Percentiles rank a stretch among this genome's conserved stretches.
Evolutionary conservation across 2,797 vertebrate genomes (phyloP).

Genomic region (Enoplosus armatus): DNA sequence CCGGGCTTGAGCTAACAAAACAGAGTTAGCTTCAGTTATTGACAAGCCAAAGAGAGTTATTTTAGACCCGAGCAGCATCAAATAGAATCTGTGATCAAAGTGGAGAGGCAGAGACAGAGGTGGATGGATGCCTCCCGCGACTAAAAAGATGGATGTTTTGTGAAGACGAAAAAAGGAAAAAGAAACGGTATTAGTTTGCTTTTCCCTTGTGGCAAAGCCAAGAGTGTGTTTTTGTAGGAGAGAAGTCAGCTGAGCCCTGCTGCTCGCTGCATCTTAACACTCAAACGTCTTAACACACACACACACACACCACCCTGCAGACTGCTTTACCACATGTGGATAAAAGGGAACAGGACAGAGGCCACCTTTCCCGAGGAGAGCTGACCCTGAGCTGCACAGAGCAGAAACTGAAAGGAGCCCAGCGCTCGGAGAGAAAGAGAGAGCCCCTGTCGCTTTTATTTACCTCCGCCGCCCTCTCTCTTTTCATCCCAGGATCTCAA

Average conservation of each 20-base stretch:
- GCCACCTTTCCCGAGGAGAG: constrained; percentile 81
- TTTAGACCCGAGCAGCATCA: constrained; percentile 82
- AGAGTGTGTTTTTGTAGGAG: constrained; percentile 74
- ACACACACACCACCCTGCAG: constrained; percentile 51
- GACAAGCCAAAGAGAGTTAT: constrained; percentile 79
- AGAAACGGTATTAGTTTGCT: constrained; percentile 71
- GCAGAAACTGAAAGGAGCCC: constrained; percentile 58
- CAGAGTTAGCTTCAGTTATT: constrained; percentile 78
- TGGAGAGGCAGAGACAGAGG: constrained; percentile 71
- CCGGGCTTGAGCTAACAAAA: constrained; percentile 70
- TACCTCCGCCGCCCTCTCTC: constrained; percentile 86
- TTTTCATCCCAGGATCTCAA: constrained; percentile 90
- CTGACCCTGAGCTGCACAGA: constrained; percentile 72
- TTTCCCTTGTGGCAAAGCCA: constrained; percentile 75
- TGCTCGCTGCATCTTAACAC: constrained; percentile 56
- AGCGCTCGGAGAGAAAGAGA: constrained; percentile 47
- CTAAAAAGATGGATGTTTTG: constrained; percentile 74
- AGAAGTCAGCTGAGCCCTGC: constrained; percentile 74
- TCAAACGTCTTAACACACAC: constrained; percentile 36
- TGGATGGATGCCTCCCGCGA: constrained; percentile 72
- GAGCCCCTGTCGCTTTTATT: constrained; percentile 87
- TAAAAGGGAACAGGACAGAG: constrained; percentile 80
- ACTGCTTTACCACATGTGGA: constrained; percentile 84
- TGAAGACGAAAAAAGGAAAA: constrained; percentile 66
- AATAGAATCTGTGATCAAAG: constrained; percentile 86